Evolutionary conservation across 1,140 invertebrate species (phyloP).

Genomic region (Araneus ventricosus): DNA sequence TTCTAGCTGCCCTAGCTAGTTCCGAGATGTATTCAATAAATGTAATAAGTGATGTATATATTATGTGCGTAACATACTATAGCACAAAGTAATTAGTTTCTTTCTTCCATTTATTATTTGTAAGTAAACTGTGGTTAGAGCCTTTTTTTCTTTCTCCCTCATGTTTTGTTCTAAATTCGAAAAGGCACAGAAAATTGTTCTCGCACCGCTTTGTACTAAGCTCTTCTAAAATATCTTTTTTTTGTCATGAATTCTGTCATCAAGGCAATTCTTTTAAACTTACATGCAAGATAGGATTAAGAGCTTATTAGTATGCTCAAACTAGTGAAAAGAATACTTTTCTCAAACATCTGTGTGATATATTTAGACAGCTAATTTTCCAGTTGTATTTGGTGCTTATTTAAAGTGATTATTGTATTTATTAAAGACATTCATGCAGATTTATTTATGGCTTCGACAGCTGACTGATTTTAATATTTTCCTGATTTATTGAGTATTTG

Average conservation of each 20-base stretch:
- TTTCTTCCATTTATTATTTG: neutral
- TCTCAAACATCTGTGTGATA: constrained; percentile 57
- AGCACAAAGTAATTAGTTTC: neutral
- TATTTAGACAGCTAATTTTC: constrained; percentile 56
- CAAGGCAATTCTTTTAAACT: neutral
- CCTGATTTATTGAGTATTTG: constrained; percentile 51
- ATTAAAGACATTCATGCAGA: constrained; percentile 43
- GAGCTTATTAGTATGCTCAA: constrained; percentile 53
- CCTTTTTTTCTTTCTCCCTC: neutral
- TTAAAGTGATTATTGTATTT: constrained; percentile 59
- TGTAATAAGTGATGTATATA: neutral
- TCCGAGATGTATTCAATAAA: neutral
- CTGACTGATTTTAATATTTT: constrained; percentile 54
- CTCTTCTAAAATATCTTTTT: neutral
- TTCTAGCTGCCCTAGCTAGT: neutral
- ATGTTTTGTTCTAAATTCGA: neutral
- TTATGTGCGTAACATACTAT: constrained; percentile 10
- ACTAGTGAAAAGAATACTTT: constrained; percentile 48
- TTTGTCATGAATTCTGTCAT: neutral
- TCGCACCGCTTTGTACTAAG: constrained; percentile 40
- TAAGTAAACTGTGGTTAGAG: neutral
- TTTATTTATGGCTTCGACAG: constrained; percentile 52
- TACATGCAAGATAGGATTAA: neutral
- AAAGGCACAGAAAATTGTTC: neutral
- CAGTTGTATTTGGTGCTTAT: constrained; percentile 46